Evolutionary conservation across 2,113 vertebrate genomes (phyloP), one percentile per base, ranked within the genome.

Genomic region (Semicossyphus pulcher): DNA sequence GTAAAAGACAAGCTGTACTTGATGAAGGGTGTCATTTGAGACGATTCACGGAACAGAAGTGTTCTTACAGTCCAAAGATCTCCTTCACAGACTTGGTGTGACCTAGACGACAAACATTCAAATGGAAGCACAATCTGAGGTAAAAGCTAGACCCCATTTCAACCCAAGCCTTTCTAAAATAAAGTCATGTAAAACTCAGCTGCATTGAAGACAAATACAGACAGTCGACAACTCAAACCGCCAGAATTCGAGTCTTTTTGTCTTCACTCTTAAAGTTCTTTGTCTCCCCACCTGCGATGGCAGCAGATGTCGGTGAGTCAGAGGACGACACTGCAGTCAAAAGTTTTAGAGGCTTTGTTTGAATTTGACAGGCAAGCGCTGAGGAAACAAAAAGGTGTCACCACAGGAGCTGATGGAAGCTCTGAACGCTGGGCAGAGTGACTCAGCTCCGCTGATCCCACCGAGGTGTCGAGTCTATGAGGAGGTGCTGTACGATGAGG

Each of bases 81-180:
- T 37, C 45, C 28, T 62, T 23, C 6, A 16, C 21, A 68, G 64
- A 44, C 28, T 57, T 16, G 5, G 53, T 75, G 52, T 65, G 54
- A 78, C 37, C 15, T 26, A 57, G 57, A 78, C 49, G 77, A 29
- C 10, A 58, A 48, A 68, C 60, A 72, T 56, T 78, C 12, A 76
- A 76, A 76, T 4, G 48, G 49, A 81, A 72, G 63, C 57, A 71
- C 76, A 45, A 37, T 80, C 60, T 66, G 82, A 88, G 75, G 86
- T 87, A 81, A 80, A 77, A 54, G 18, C 64, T 70, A 11, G 25
- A 65, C 14, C 59, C 1, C 15, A 58, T 71, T 49, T 54, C 51
- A 59, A 65, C 49, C 32, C 49, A 72, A 72, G 76, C 23, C 16
- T 49, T 56, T 34, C 25, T 25, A 37, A 72, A 86, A 67, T 18